Conservation (phyloP, 2,888 invertebrate genomes). For the Carpatolechia fugitivella region DNA sequence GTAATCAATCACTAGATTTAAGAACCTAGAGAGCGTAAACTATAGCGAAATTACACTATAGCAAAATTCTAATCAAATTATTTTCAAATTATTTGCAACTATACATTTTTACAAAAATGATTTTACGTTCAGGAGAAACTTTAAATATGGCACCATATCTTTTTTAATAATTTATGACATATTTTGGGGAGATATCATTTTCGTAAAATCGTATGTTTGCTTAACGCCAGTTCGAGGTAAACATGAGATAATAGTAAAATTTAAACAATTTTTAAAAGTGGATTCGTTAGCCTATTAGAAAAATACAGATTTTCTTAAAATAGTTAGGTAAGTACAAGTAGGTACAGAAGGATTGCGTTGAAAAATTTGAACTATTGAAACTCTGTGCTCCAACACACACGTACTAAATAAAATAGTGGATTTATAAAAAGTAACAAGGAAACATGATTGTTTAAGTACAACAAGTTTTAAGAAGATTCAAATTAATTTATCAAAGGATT, state of each 20-base stretch:
- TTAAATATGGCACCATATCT: too few species aligned
- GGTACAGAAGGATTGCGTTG: constrained; percentile 36
- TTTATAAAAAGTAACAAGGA: constrained; percentile 18
- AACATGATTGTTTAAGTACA: constrained; percentile 21
- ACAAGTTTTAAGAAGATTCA: constrained; percentile 22
- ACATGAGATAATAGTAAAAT: constrained; percentile 35
- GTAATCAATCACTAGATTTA: constrained; percentile 48
- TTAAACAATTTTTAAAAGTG: constrained; percentile 41
- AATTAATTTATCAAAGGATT: constrained; percentile 13
- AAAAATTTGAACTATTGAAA: constrained; percentile 41
- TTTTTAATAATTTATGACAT: too few species aligned
- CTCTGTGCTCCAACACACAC: constrained; percentile 39
- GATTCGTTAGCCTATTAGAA: constrained; percentile 50
- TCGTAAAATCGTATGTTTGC: neutral
- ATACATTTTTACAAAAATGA: constrained; percentile 36
- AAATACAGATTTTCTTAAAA: constrained; percentile 55
- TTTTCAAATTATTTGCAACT: constrained; percentile 49
- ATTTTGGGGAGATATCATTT: neutral
- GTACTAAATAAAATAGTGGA: constrained; percentile 35
- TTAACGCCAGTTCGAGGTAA: constrained; percentile 23
- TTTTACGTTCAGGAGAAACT: too few species aligned
- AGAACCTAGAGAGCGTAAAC: constrained; percentile 62
- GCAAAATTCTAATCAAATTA: constrained; percentile 52
- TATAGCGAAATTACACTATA: constrained; percentile 57
- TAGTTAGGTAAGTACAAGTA: constrained; percentile 3